These are phyloP conservation scores for Ictalurus punctatus DNA, from an alignment of 2,113 vertebrate species.

Conservation along the genomic window DNA sequence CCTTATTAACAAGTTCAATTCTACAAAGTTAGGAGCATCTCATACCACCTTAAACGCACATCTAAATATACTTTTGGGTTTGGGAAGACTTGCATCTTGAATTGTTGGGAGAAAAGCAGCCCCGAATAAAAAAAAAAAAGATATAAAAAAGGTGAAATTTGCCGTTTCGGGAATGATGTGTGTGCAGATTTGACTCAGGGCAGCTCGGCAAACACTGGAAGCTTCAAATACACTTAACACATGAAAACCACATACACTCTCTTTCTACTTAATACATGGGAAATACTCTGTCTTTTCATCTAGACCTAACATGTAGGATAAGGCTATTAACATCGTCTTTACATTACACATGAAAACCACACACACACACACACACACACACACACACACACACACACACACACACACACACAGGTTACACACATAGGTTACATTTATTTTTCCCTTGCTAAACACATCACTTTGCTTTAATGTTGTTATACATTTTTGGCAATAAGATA, in stretches of 20 bases:
- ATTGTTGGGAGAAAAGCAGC: background rate
- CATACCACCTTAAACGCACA: background rate
- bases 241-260: background rate
- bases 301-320: background rate
- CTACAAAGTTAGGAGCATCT: slow-evolving; percentile 13
- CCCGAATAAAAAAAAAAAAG: too few relatives aligned
- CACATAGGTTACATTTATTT: background rate
- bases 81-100: too few relatives aligned
- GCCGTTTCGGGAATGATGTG: background rate
- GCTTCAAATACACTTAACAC: background rate
- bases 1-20: background rate
- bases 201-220: background rate
- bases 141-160: too few relatives aligned
- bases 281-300: background rate
- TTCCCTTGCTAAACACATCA: background rate
- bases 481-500: background rate
- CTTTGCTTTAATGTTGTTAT: background rate
- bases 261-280: too few relatives aligned
- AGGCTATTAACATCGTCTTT: background rate
- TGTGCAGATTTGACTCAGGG: background rate
- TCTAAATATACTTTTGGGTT: background rate
- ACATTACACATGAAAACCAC: background rate
- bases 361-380: slow-evolving; percentile 18
- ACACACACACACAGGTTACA: slow-evolving; percentile 6
- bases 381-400: slow-evolving; percentile 11